Conservation (phyloP, 2,113 vertebrate genomes). For the Tor tambroides region DNA sequence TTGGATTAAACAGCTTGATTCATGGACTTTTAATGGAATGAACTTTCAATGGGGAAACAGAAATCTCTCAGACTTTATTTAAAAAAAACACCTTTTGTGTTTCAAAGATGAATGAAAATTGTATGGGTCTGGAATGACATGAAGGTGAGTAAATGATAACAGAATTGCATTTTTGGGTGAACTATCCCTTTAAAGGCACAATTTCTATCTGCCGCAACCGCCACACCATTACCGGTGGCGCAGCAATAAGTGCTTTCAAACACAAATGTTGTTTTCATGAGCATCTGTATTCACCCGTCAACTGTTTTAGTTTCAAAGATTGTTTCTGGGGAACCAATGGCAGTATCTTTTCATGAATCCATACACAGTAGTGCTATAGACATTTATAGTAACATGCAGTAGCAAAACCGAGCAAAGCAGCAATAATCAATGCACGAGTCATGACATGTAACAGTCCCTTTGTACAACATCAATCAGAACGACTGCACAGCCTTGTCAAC, state of each 20-base stretch:
- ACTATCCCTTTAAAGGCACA: neutral
- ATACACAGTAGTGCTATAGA: neutral
- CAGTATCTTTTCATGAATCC: neutral
- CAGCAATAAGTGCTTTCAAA: neutral
- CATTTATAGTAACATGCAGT: constrained; percentile 39
- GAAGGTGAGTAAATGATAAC: too few relatives aligned
- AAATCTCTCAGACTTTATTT: too few relatives aligned
- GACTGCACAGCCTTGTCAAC: constrained; percentile 56
- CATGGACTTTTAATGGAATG: too few relatives aligned
- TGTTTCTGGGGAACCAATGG: neutral
- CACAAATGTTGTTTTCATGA: neutral
- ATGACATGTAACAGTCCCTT: constrained; percentile 75
- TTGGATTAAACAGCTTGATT: too few relatives aligned
- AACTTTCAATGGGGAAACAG: too few relatives aligned
- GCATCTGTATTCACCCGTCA: too few relatives aligned
- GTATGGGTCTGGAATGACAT: too few relatives aligned
- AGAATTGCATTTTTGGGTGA: too few relatives aligned
- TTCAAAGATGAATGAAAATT: too few relatives aligned
- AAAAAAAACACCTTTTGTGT: too few relatives aligned
- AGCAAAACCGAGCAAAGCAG: constrained; percentile 10
- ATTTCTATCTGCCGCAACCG: neutral
- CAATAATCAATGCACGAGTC: constrained; percentile 56
- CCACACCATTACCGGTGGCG: neutral
- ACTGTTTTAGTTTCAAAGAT: neutral
- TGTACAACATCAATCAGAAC: constrained; percentile 76